Conservation (phyloP, 2,888 invertebrate species). For the Mimumesa dahlbomi region DNA sequence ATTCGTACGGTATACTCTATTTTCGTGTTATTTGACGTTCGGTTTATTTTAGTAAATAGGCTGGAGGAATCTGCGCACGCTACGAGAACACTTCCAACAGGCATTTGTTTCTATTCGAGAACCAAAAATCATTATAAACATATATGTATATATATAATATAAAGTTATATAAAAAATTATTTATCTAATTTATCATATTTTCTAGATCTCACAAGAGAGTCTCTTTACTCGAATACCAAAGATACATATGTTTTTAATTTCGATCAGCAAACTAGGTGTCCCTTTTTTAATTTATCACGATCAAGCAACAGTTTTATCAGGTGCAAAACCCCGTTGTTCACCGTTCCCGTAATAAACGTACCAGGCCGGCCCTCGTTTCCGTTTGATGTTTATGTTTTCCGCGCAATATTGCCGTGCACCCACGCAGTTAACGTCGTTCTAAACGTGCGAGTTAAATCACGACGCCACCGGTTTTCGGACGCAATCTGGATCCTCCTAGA, state of each 20-base stretch:
- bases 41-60: constrained; percentile 40
- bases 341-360: constrained; percentile 8
- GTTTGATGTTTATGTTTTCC: constrained; percentile 12
- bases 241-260: too few relatives aligned
- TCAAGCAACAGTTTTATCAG: too few relatives aligned
- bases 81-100: not conserved
- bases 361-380: constrained; percentile 8
- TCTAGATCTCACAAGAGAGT: too few relatives aligned
- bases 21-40: constrained; percentile 16
- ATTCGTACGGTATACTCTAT: constrained; percentile 14
- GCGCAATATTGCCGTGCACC: constrained; percentile 8
- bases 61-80: not conserved
- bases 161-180: too few relatives aligned
- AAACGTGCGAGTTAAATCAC: constrained; percentile 5
- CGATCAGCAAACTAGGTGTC: too few relatives aligned
- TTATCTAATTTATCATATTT: too few relatives aligned
- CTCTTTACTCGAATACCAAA: too few relatives aligned
- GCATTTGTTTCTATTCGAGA: constrained; percentile 25
- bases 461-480: constrained; percentile 5
- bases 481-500: constrained; percentile 5
- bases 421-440: constrained; percentile 8
- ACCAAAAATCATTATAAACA: not conserved
- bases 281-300: too few relatives aligned
- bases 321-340: not conserved
- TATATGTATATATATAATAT: too few relatives aligned